These are phyloP conservation scores for Sarcophaga carnaria DNA, from an alignment of 2,888 invertebrate species.

Conservation along the genomic window DNA sequence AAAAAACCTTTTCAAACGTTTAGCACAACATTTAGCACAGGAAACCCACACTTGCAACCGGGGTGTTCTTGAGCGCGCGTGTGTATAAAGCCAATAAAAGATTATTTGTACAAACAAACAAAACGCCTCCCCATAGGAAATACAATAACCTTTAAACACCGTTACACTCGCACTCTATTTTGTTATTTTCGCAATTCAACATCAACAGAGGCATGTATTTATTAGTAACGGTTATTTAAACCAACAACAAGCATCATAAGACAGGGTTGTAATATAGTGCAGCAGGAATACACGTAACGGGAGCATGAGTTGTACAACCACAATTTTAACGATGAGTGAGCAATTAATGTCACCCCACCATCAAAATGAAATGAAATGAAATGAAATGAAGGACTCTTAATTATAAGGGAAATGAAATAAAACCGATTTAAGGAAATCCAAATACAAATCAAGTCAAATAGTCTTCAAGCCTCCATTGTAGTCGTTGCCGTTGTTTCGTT, in stretches of 20 bases:
- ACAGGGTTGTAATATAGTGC: conserved; percentile 6
- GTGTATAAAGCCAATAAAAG: conserved; percentile 64
- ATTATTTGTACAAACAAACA: conserved; percentile 63
- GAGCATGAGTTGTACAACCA: conserved; percentile 68
- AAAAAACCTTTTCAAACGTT: conserved; percentile 22
- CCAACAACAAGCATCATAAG: conserved; percentile 35
- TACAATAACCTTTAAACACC: conserved; percentile 1
- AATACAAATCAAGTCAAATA: conserved; percentile 50
- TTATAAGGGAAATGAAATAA: conserved; percentile 77
- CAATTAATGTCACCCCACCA: conserved; percentile 82
- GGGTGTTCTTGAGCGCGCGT: conserved; percentile 3
- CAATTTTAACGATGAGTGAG: conserved; percentile 74
- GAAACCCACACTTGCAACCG: conserved; percentile 1
- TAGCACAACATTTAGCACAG: conserved; percentile 28
- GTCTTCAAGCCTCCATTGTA: conserved; percentile 4
- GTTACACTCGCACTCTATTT: neutral
- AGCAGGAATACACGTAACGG: conserved; percentile 74
- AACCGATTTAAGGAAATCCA: conserved; percentile 75
- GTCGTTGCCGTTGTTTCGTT: too few relatives aligned
- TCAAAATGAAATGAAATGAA: conserved; percentile 79
- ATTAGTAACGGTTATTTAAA: conserved; percentile 61
- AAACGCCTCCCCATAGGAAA: conserved; percentile 63
- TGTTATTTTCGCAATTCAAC: neutral
- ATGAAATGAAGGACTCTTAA: conserved; percentile 81
- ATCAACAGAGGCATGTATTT: neutral